phyloP scores from a whole-genome alignment of 2,888 invertebrate species.

The Eucera pruinosa region DNA sequence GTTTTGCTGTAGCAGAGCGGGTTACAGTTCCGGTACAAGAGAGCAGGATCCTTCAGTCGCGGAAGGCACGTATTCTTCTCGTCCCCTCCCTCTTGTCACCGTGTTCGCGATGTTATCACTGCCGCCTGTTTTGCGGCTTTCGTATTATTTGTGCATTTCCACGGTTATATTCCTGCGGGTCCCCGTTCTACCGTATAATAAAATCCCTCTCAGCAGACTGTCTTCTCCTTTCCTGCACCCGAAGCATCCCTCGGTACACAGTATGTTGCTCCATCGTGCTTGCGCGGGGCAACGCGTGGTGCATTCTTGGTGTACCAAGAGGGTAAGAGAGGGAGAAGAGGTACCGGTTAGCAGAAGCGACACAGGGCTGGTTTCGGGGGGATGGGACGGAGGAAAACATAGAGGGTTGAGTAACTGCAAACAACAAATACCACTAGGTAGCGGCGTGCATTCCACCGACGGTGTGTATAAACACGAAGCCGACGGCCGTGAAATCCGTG shows the following conservation, averaged over 20 bases:
- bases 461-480: conserved; percentile 70
- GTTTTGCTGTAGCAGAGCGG: conserved; percentile 1
- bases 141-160: conserved; percentile 68
- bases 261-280: conserved; percentile 50
- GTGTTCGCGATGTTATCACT: conserved; percentile 63
- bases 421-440: conserved; percentile 74
- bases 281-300: conserved; percentile 57
- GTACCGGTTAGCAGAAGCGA: conserved; percentile 6
- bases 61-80: conserved; percentile 37
- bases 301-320: conserved; percentile 44
- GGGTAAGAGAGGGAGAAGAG: conserved; percentile 3
- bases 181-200: conserved; percentile 65
- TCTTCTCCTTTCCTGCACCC: conserved; percentile 31
- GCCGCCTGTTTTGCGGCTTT: conserved; percentile 61
- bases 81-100: conserved; percentile 40
- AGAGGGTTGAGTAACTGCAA: conserved; percentile 75
- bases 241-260: conserved; percentile 40
- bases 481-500: conserved; percentile 68
- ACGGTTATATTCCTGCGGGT: conserved; percentile 61
- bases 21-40: neutral
- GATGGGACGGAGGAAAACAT: conserved; percentile 51
- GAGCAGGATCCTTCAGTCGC: conserved; percentile 20
- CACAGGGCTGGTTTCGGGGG: neutral
- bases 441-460: conserved; percentile 58
- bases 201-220: conserved; percentile 65